Conservation (phyloP, 2,797 vertebrate genomes). For the Enteromius afrohamiltoni region DNA sequence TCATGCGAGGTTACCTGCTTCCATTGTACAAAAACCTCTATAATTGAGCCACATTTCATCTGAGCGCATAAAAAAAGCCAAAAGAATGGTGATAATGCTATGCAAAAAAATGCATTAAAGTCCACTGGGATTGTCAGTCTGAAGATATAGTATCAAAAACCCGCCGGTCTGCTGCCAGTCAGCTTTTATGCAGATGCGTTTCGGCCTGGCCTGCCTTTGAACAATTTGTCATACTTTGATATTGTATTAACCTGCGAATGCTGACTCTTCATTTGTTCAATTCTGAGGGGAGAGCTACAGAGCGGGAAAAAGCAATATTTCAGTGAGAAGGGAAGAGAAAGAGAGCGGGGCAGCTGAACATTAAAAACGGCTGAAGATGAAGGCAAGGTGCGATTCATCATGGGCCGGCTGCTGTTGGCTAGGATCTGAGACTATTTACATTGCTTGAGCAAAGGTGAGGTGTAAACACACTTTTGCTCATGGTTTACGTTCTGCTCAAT, state of each 20-base stretch:
- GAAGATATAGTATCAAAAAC: constrained; percentile 47
- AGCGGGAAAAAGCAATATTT: constrained; percentile 42
- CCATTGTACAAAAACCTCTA: constrained; percentile 14
- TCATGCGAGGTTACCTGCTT: neutral
- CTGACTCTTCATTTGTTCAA: constrained; percentile 46
- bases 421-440: constrained; percentile 70
- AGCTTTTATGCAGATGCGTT: constrained; percentile 56
- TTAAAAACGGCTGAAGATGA: constrained; percentile 50
- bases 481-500: constrained; percentile 65
- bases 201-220: constrained; percentile 45
- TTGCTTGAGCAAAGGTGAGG: constrained; percentile 68
- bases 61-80: neutral
- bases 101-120: constrained; percentile 43
- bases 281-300: constrained; percentile 26
- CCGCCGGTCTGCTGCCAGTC: constrained; percentile 38
- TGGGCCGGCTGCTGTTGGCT: constrained; percentile 55
- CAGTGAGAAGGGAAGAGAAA: constrained; percentile 26
- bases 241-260: constrained; percentile 48
- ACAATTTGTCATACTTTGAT: constrained; percentile 57
- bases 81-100: constrained; percentile 10
- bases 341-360: constrained; percentile 10
- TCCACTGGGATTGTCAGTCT: constrained; percentile 40
- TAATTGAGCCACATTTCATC: constrained; percentile 35
- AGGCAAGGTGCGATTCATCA: constrained; percentile 68
- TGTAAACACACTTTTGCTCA: constrained; percentile 60